Base-by-base conservation (phyloP, 2,888 invertebrate species). In the Tortricodes alternella region DNA sequence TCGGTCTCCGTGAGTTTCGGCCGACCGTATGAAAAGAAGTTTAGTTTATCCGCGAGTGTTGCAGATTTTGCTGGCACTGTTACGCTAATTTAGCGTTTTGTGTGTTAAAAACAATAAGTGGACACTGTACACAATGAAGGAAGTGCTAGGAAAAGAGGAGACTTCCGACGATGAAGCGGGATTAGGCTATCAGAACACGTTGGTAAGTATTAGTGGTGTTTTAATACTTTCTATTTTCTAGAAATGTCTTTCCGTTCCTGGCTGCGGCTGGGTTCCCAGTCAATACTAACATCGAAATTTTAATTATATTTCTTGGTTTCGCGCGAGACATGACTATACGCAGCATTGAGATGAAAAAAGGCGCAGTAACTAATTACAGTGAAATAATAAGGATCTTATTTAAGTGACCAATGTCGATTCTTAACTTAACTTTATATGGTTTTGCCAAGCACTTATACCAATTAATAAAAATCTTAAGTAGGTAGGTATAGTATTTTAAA, bases 171-270 rank as follows among this genome's bases (percentile, higher is more conserved):
- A 94, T 68, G 93, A 93, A 66, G 88, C 92, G 58, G 94, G 94
- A 58, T 83, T 95, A 72, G 95, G 95, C 48, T 94, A 94, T 70
- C 93, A 94, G 76, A 93, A 94, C 67, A 94, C 94, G 38, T 92
- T 94, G 92, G 94, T 94, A 70, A 93, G 93, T 91, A 37, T 55
- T 61, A 34, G 27, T 63, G 50, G 51, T 61, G 50, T 67, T 59
- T 57, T 41, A 21, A 60, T 65, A 82, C 83, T 86, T 86, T 83
- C 81, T 84, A 74, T 71, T 79, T 78, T 77, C 71, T 76, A 80
- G 76, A 79, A 78, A 71, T 66, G n/a, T 11, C 29, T 66, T 64
- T 59, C 60, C 19, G 27, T 27, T n/a, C 4, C 29, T 29, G 11
- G 11, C 29, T 27, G n/a, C 2, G 5, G 11, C 29, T 11, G 2